phyloP scores from a whole-genome alignment of 2,888 invertebrate genomes.

The Agrilus mali region DNA sequence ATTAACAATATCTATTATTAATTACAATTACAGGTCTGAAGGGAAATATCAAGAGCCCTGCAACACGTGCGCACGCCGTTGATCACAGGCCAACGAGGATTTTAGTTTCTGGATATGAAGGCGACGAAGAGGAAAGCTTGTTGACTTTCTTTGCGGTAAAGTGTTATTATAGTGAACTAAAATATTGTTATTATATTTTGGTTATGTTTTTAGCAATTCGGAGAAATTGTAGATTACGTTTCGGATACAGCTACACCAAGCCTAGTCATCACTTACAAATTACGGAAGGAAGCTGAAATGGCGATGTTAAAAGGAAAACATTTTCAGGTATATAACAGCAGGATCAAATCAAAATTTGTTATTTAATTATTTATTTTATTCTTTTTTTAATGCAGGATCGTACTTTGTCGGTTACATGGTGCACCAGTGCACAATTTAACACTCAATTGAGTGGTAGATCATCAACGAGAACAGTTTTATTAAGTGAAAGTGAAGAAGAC shows the following conservation, averaged over 20 bases:
- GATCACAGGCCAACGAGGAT: slow-evolving; percentile 81
- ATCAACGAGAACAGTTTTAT: slow-evolving; percentile 23
- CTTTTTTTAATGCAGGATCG: slow-evolving; percentile 24
- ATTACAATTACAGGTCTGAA: slow-evolving; percentile 16
- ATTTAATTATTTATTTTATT: not conserved
- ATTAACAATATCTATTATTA: slow-evolving; percentile 5
- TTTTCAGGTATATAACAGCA: slow-evolving; percentile 48
- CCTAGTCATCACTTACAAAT: slow-evolving; percentile 60
- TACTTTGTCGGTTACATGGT: slow-evolving; percentile 34
- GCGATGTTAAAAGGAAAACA: slow-evolving; percentile 64
- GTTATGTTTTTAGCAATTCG: slow-evolving; percentile 56
- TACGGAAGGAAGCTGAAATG: slow-evolving; percentile 66
- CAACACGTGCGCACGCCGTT: slow-evolving; percentile 43
- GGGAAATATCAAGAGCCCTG: slow-evolving; percentile 20
- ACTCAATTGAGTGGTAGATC: slow-evolving; percentile 23
- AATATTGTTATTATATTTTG: slow-evolving; percentile 1
- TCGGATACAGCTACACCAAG: slow-evolving; percentile 61
- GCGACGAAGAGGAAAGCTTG: slow-evolving; percentile 69
- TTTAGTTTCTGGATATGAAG: slow-evolving; percentile 76
- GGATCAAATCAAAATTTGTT: not conserved
- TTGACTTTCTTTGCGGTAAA: slow-evolving; percentile 71
- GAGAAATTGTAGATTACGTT: slow-evolving; percentile 74
- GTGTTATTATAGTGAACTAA: not conserved
- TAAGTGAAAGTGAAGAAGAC: slow-evolving; percentile 34
- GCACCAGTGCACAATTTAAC: slow-evolving; percentile 22